A percentile compares a stretch with the other conserved stretches of the same genome.
phyloP scores from a whole-genome alignment of 2,113 vertebrate genomes.

The Ctenomys sociabilis region DNA sequence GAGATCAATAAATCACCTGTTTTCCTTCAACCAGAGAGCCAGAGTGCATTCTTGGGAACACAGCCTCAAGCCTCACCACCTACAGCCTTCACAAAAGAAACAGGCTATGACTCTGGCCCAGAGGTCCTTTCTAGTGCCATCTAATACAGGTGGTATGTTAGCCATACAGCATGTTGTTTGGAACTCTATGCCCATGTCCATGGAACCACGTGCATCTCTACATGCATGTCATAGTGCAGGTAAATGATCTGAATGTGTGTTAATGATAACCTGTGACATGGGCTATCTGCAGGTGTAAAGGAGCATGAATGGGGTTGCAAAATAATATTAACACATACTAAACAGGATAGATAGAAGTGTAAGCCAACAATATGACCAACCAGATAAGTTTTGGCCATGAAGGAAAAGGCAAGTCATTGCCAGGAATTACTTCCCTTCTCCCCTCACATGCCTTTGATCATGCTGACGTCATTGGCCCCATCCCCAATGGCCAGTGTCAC shows the following conservation, averaged over 20 bases:
- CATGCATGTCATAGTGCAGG: background rate
- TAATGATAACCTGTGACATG: background rate
- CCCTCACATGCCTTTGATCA: conserved; percentile 94
- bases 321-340: background rate
- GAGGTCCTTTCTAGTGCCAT: background rate
- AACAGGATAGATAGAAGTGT: background rate
- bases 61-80: background rate
- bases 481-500: conserved; percentile 96
- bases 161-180: background rate
- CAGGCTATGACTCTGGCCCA: background rate
- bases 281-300: background rate
- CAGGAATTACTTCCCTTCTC: background rate
- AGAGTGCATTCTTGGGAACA: background rate
- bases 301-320: background rate
- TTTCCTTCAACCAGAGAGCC: background rate
- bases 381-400: background rate
- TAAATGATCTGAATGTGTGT: background rate
- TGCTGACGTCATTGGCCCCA: conserved; percentile 96
- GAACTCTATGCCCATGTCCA: background rate
- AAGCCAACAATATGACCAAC: background rate
- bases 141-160: background rate
- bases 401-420: background rate
- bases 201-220: background rate
- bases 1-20: background rate
- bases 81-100: conserved; percentile 30